Evolutionary conservation across 2,888 invertebrate genomes (phyloP), one percentile per base, ranked within the genome.

Genomic region (Elegia similella): DNA sequence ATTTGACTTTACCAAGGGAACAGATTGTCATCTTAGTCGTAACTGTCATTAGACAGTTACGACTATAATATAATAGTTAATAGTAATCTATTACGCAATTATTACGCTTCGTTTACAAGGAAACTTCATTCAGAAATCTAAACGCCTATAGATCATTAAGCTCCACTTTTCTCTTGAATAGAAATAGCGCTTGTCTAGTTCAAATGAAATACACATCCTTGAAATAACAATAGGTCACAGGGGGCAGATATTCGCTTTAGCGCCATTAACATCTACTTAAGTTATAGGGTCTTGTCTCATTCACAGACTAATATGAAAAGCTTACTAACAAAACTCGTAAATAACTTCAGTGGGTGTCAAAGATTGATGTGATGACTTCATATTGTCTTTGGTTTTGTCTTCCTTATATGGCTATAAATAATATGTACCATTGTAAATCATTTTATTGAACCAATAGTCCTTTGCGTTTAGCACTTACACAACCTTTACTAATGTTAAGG

Each of bases 191-290:
- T 64, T 60, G 60, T 60, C 60, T 59, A 66, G 65, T 62, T 58
- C 60, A 55, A 65, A 60, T 64, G 62, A 69, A 60, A 61, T 64
- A 66, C 55, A 64, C 23, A 23, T 23, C 52, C 42, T 61, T 15
- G 55, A 47, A 58, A 43, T 30, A 42, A 61, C 53, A 58, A 68
- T 73, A 71, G 72, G 70, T 70, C 60, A 58, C 58, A 63, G 59
- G 59, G 57, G 60, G 59, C 58, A 59, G 57, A 62, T 67, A 63
- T 71, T n/a, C n/a, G n/a, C n/a, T n/a, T 71, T 67, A 72, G 62
- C 50, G 59, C 62, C 65, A 65, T 68, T 68, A 66, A 60, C 58
- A 66, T 64, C 59, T 61, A 23, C 23, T 23, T 23, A 57, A 62
- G 58, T 60, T 66, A 62, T 65, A 59, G 61, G 59, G 64, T 34